A percentile compares a stretch with the other conserved stretches of the same genome.
Conservation (phyloP, 2,113 vertebrate genomes). For the Lophius piscatorius region DNA sequence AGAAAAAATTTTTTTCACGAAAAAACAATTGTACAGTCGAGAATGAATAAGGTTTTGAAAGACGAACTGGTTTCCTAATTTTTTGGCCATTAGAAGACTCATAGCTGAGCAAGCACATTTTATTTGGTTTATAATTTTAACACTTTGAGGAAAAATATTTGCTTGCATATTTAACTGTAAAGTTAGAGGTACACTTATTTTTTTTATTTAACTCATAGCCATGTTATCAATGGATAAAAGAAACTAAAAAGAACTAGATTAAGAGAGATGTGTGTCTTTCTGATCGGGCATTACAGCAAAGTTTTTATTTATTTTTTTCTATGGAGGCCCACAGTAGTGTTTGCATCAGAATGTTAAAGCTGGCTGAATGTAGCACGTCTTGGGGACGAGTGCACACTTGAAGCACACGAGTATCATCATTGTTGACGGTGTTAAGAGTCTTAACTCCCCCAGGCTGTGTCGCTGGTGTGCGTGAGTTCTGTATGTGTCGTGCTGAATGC, state of each 20-base stretch:
- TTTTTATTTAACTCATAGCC: background rate
- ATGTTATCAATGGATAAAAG: conserved; percentile 29
- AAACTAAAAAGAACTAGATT: no score
- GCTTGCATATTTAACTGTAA: conserved; percentile 15
- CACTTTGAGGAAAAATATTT: conserved; percentile 20
- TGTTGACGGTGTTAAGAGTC: conserved; percentile 25
- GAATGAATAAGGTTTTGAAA: conserved; percentile 15
- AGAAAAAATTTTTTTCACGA: conserved; percentile 26
- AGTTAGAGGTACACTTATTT: background rate
- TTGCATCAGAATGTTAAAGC: conserved; percentile 37
- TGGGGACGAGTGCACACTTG: conserved; percentile 23
- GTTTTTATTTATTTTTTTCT: conserved; percentile 23
- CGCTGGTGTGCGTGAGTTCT: conserved; percentile 58
- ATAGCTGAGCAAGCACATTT: conserved; percentile 29
- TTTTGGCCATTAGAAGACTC: conserved; percentile 55
- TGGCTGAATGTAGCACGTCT: conserved; percentile 45
- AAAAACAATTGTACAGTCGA: conserved; percentile 26
- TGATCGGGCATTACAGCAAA: conserved; percentile 36
- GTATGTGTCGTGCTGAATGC: conserved; percentile 57
- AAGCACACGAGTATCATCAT: conserved; percentile 46
- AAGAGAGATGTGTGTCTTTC: conserved; percentile 27
- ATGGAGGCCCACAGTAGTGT: conserved; percentile 30
- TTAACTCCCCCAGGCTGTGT: conserved; percentile 40
- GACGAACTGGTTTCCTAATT: conserved; percentile 49
- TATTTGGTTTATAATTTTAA: conserved; percentile 28